These are phyloP conservation scores for Bufo bufo DNA, from an alignment of 2,113 vertebrate species.

Conservation along the genomic window DNA sequence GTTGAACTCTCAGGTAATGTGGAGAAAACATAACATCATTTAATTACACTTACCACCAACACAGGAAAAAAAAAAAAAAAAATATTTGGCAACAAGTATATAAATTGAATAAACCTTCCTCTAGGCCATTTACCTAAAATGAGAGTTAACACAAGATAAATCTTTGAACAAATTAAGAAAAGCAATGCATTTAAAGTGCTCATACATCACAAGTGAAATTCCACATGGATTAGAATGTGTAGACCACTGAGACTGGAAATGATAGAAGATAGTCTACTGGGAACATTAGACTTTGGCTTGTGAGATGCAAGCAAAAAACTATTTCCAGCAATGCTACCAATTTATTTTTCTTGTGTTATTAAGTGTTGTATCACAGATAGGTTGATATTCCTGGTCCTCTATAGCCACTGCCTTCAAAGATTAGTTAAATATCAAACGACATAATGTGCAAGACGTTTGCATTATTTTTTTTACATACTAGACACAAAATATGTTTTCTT, in stretches of 20 bases:
- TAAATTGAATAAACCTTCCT: too few species aligned
- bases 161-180: neutral
- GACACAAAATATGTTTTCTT: too few species aligned
- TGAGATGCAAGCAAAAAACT: neutral
- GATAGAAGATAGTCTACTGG: neutral
- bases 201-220: neutral
- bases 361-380: constrained; percentile 1
- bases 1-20: too few species aligned
- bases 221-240: neutral
- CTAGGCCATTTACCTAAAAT: neutral
- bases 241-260: neutral
- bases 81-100: too few species aligned
- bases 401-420: neutral
- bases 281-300: neutral
- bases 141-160: neutral
- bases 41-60: too few species aligned
- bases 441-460: neutral
- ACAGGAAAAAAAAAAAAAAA: too few species aligned
- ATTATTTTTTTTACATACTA: neutral
- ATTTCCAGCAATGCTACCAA: neutral
- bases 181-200: constrained; percentile 5
- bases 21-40: too few species aligned
- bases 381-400: neutral
- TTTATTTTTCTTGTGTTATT: neutral
- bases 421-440: neutral